Percentiles rank a stretch among this genome's conserved stretches.
These are phyloP conservation scores for Sminthurides bifidus DNA, from an alignment of 1,140 invertebrate species.

Conservation along the genomic window DNA sequence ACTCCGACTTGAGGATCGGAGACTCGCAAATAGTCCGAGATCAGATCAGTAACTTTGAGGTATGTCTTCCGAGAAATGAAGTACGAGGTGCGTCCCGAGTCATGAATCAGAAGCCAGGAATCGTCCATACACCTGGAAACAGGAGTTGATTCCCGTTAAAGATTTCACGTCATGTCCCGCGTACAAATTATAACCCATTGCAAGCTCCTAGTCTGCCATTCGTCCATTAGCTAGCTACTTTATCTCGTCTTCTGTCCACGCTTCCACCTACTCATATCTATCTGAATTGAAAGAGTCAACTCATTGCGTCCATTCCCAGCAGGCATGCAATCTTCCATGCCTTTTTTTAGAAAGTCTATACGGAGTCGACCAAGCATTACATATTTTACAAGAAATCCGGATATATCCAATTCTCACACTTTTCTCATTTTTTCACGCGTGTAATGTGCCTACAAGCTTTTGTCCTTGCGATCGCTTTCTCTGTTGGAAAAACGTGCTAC, in stretches of 20 bases:
- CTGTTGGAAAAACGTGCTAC: too few species aligned
- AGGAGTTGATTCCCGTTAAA: neutral
- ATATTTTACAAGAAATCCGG: too few species aligned
- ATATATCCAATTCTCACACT: too few species aligned
- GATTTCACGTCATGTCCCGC: too few species aligned
- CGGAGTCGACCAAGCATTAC: too few species aligned
- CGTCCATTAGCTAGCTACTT: neutral
- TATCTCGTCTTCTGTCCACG: neutral
- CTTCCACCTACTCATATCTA: neutral
- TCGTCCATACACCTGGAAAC: conserved; percentile 55
- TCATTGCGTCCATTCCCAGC: neutral
- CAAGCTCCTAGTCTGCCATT: too few species aligned
- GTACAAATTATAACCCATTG: too few species aligned
- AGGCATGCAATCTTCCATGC: too few species aligned
- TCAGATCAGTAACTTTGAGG: conserved; percentile 80
- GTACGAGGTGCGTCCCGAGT: conserved; percentile 78
- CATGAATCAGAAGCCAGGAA: conserved; percentile 79
- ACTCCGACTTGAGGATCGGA: conserved; percentile 78
- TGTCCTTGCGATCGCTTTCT: too few species aligned
- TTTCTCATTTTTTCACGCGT: too few species aligned
- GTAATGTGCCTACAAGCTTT: too few species aligned
- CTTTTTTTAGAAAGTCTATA: too few species aligned
- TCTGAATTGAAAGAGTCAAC: neutral
- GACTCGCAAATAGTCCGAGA: conserved; percentile 65
- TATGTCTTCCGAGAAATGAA: conserved; percentile 76